These are phyloP conservation scores for Drosophila orosa DNA, from an alignment of 1,140 invertebrate genomes.

Conservation along the genomic window DNA sequence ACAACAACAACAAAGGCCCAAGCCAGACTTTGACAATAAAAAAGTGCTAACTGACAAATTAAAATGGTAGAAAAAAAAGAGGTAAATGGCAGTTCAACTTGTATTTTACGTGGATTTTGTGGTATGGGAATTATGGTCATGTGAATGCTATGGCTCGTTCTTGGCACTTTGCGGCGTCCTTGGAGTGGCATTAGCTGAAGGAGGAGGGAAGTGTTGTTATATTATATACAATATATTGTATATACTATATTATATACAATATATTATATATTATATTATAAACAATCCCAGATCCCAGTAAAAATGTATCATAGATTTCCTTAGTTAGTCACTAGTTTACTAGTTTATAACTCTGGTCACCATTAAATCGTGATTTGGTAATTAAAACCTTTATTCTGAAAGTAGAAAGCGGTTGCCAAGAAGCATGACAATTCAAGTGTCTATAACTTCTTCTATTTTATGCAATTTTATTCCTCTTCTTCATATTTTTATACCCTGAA, in stretches of 20 bases:
- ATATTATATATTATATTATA: neutral
- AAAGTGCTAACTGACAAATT: constrained; percentile 35
- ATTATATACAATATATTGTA: too few species aligned
- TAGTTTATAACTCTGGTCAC: neutral
- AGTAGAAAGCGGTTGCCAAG: neutral
- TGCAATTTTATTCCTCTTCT: neutral
- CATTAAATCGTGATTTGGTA: neutral
- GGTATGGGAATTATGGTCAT: constrained; percentile 10
- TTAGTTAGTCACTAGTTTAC: too few species aligned
- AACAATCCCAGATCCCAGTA: neutral
- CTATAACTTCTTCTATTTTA: neutral
- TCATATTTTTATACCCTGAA: neutral
- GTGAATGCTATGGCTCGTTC: constrained; percentile 17
- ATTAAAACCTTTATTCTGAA: neutral
- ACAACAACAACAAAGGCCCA: neutral
- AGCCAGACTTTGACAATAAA: constrained; percentile 7
- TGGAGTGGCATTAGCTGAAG: neutral
- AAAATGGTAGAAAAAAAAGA: constrained; percentile 17
- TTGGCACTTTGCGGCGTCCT: constrained; percentile 14
- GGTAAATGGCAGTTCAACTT: constrained; percentile 1
- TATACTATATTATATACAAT: neutral
- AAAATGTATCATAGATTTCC: neutral
- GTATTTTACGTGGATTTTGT: constrained; percentile 9
- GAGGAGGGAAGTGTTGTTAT: neutral
- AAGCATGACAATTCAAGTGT: neutral